These are phyloP conservation scores for Drosophila subquinaria DNA, from an alignment of 2,888 invertebrate species.

Conservation along the genomic window DNA sequence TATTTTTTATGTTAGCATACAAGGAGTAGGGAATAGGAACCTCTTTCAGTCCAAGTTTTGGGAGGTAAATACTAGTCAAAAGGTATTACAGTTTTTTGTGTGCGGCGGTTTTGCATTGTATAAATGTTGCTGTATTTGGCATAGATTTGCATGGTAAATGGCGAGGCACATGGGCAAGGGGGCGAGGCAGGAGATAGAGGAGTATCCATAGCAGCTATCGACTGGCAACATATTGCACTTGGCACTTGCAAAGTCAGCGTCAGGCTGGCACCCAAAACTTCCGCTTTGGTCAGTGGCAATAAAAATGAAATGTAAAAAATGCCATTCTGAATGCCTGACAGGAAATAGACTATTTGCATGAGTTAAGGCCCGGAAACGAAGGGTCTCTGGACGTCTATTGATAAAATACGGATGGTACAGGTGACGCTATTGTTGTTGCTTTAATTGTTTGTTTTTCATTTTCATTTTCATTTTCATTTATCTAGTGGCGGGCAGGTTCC, in stretches of 20 bases:
- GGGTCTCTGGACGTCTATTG: constrained; percentile 35
- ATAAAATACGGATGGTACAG: constrained; percentile 54
- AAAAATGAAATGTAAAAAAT: constrained; percentile 60
- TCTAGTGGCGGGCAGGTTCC: constrained; percentile 33
- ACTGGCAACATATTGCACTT: constrained; percentile 76
- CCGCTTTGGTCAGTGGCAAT: constrained; percentile 67
- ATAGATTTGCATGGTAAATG: constrained; percentile 78
- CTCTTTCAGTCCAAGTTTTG: background rate
- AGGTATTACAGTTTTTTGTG: constrained; percentile 62
- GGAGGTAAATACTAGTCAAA: constrained; percentile 49
- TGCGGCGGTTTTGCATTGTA: constrained; percentile 54
- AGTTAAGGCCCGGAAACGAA: constrained; percentile 33
- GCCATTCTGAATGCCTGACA: constrained; percentile 39
- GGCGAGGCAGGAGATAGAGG: background rate
- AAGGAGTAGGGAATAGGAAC: constrained; percentile 31
- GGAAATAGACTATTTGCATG: constrained; percentile 71
- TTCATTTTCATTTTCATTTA: constrained; percentile 62
- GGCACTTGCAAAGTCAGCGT: constrained; percentile 27
- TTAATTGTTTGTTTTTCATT: constrained; percentile 76
- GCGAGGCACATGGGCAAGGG: background rate
- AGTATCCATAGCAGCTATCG: constrained; percentile 48
- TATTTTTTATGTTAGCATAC: constrained; percentile 27
- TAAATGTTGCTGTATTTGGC: constrained; percentile 73
- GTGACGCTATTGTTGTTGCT: constrained; percentile 61
- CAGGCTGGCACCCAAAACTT: constrained; percentile 44